These are phyloP conservation scores for Rhagonycha fulva DNA, from an alignment of 2,888 invertebrate genomes.

Conservation along the genomic window DNA sequence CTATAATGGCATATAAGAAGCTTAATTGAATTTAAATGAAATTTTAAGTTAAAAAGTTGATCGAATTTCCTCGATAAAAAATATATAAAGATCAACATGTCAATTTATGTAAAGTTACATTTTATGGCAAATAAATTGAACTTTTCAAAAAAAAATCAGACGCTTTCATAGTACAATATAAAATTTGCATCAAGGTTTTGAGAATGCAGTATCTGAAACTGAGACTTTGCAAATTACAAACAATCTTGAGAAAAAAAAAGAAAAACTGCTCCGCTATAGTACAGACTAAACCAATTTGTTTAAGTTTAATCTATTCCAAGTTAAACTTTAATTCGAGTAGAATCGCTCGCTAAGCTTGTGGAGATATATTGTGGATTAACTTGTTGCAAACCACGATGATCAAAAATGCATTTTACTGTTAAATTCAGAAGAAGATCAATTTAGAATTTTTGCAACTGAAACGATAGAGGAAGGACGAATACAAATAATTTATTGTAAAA, in stretches of 20 bases:
- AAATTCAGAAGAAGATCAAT: too few species aligned
- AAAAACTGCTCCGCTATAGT: not conserved
- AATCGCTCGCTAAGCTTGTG: not conserved
- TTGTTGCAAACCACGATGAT: not conserved
- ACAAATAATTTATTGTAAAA: not conserved
- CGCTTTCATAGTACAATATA: too few species aligned
- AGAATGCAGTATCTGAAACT: not conserved
- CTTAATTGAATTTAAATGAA: conserved; percentile 12
- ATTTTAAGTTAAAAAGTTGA: not conserved
- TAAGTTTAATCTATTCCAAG: not conserved
- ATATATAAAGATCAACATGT: not conserved
- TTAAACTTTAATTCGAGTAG: not conserved
- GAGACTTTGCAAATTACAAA: not conserved
- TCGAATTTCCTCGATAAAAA: not conserved
- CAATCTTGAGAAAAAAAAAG: not conserved
- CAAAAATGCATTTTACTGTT: not conserved
- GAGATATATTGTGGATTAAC: not conserved
- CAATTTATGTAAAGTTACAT: not conserved
- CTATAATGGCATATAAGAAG: not conserved
- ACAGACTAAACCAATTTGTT: not conserved
- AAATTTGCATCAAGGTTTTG: not conserved
- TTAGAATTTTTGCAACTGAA: too few species aligned
- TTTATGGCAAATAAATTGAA: not conserved
- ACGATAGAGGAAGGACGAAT: not conserved
- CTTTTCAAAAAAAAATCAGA: not conserved